These are phyloP conservation scores for Subanguina moxae DNA, from an alignment of 1,140 invertebrate genomes.

Conservation along the genomic window DNA sequence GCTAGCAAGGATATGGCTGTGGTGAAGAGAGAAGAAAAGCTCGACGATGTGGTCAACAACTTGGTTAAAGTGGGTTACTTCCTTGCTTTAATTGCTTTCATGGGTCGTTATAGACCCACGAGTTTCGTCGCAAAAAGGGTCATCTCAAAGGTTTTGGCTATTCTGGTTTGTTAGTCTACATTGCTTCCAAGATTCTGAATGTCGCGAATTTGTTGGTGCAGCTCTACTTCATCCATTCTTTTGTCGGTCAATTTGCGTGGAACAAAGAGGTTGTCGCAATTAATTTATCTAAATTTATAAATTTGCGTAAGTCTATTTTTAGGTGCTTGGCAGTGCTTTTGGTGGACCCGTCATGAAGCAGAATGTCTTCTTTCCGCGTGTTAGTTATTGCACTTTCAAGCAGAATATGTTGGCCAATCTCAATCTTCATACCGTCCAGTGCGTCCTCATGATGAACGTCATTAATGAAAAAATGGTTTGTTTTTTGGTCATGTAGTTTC, in stretches of 20 bases:
- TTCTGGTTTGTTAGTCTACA: neutral
- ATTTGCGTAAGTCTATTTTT: neutral
- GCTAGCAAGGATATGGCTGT: no score
- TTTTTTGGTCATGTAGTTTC: no score
- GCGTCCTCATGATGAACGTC: conserved; percentile 11
- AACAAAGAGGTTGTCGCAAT: no score
- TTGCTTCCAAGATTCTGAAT: conserved; percentile 8
- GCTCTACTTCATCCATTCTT: neutral
- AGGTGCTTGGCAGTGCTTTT: neutral
- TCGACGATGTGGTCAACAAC: no score
- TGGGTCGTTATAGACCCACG: no score
- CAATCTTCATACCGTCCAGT: neutral
- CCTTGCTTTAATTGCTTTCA: no score
- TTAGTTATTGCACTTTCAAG: conserved; percentile 6
- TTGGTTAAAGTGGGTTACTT: no score
- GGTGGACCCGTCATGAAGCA: neutral
- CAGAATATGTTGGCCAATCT: neutral
- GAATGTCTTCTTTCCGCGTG: conserved; percentile 8
- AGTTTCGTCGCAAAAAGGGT: no score
- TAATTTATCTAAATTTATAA: neutral
- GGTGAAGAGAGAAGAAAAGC: no score
- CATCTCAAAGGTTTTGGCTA: neutral
- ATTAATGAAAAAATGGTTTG: conserved; percentile 6
- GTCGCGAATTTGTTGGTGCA: conserved; percentile 1
- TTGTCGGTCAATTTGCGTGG: neutral